Evolutionary conservation across 2,113 vertebrate genomes (phyloP), one percentile per base, ranked within the genome.

Genomic region (Gobio gobio): DNA sequence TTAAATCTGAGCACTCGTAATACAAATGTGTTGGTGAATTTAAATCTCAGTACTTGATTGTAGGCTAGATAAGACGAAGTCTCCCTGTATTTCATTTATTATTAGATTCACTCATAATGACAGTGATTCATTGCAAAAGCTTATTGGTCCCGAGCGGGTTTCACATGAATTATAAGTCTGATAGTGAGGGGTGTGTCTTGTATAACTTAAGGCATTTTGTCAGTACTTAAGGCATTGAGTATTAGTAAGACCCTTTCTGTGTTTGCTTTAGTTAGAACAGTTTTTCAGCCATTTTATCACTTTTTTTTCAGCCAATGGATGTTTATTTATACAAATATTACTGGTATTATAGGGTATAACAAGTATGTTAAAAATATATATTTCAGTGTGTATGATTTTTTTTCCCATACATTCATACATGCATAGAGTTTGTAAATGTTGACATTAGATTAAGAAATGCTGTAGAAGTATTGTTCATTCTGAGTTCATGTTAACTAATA

Each of bases 71-170:
- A 5, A 51, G 49, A 20, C 16, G 6, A 12, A 61, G 58, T 61
- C 58, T 61, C 12, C n/a, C 45, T 49, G n/a, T 45, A 45, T 75
- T 74, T 68, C 9, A 56, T 85, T 75, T 82, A 73, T 87, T 45
- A 61, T 54, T 61, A 58, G 58, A 26, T 84, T n/a, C 36, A 61
- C 43, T 82, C 70, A 59, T 72, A 29, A 0, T 49, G 51, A 61
- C 70, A 51, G 1, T 70, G 63, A 54, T 43, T 79, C 13, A 85
- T 36, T 47, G 74, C 56, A 18, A 40, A 40, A n/a, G 45, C 40
- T 56, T 56, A 68, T 66, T 56, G 74, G 58, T 68, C 58, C 10
- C 33, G 10, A 43, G 83, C 18, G 47, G 47, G 18, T 68, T 51
- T 66, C 24, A 22, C 72, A 77, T 77, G 40, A 58, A 24, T 54